A percentile compares a stretch with the other conserved stretches of the same genome.
These are phyloP conservation scores for Apostichopus californicus DNA, from an alignment of 35 echinoderm and acorn worm genomes.

Conservation along the genomic window DNA sequence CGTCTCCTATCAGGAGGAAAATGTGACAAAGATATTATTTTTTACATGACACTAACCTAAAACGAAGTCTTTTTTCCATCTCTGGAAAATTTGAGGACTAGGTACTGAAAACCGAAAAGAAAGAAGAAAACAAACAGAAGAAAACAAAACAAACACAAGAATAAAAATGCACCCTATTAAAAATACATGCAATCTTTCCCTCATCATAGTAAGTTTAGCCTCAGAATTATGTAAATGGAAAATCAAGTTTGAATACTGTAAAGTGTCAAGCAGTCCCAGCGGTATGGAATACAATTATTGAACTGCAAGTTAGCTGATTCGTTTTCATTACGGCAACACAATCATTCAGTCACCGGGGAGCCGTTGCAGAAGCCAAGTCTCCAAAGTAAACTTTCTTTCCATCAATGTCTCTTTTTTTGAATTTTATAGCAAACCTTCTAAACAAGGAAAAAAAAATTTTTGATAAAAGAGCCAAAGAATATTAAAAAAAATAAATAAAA, in stretches of 20 bases:
- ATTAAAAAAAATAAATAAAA: neutral
- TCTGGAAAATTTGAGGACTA: too few species aligned
- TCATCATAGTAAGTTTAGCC: conserved; percentile 27
- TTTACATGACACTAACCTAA: too few species aligned
- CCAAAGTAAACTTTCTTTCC: conserved; percentile 55
- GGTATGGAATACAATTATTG: conserved; percentile 55
- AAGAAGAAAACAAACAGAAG: neutral
- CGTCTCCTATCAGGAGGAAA: too few species aligned
- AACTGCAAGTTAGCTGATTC: conserved; percentile 51
- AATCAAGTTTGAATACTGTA: conserved; percentile 58
- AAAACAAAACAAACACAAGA: neutral
- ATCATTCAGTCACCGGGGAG: conserved; percentile 44
- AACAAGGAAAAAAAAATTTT: neutral
- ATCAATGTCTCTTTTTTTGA: conserved; percentile 50
- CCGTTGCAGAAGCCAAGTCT: conserved; percentile 52
- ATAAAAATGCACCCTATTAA: conserved; percentile 40
- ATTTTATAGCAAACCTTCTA: conserved; percentile 25
- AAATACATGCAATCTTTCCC: conserved; percentile 57
- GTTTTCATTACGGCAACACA: conserved; percentile 58
- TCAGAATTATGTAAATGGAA: conserved; percentile 60
- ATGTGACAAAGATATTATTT: too few species aligned
- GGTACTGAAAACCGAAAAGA: neutral
- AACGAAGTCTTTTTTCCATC: too few species aligned
- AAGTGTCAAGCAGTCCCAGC: conserved; percentile 56
- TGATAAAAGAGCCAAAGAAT: neutral